These are phyloP conservation scores for Antechinus stuartii DNA, from an alignment of 2,113 vertebrate genomes.

Conservation along the genomic window DNA sequence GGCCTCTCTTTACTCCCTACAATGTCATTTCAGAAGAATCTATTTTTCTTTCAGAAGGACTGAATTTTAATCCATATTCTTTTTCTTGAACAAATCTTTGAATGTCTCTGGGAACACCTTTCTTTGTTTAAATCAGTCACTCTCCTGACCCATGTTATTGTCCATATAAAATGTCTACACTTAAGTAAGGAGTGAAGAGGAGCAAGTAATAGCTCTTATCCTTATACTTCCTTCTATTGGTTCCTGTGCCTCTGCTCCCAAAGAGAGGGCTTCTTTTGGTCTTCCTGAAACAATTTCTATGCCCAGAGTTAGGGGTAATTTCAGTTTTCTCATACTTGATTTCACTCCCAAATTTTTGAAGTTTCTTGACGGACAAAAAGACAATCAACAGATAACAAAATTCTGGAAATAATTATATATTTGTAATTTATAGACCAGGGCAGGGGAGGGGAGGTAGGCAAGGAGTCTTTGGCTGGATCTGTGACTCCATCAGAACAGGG, in stretches of 20 bases:
- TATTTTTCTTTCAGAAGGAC: conserved; percentile 26
- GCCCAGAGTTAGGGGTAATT: background rate
- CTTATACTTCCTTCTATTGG: too few species aligned
- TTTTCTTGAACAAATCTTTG: background rate
- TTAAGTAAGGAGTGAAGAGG: background rate
- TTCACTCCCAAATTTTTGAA: conserved; percentile 26
- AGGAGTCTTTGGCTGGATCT: too few species aligned
- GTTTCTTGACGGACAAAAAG: background rate
- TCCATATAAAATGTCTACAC: background rate
- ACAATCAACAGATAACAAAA: background rate
- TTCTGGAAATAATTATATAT: conserved; percentile 1
- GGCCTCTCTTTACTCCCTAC: background rate
- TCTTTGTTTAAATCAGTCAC: background rate
- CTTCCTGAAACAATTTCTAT: background rate
- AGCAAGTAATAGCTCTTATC: too few species aligned
- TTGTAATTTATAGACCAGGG: background rate
- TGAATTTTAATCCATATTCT: background rate
- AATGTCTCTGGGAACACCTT: background rate
- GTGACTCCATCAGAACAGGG: background rate
- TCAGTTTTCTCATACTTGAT: background rate
- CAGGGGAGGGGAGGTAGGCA: too few species aligned
- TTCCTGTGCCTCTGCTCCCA: too few species aligned
- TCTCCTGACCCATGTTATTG: background rate
- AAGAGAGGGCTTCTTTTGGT: background rate
- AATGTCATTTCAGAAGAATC: conserved; percentile 23